Evolutionary conservation across 2,797 vertebrate species (phyloP), one percentile per base, ranked within the genome.

Genomic region (Salarias fasciatus): DNA sequence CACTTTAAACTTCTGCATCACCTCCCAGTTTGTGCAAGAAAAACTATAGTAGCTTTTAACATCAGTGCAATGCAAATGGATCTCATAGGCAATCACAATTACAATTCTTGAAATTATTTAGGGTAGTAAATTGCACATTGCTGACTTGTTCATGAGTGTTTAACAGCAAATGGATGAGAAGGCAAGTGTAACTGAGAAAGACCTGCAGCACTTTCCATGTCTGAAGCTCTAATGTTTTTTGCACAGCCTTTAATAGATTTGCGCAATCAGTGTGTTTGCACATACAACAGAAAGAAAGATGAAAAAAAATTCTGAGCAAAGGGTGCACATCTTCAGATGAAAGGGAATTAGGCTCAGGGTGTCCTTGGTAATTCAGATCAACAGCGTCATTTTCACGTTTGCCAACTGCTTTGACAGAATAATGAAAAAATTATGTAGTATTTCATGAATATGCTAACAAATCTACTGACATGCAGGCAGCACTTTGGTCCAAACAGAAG

Each of bases 1-100:
- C 71, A 71, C 85, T 79, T 84, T 54, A 73, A 83, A 88, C 30
- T 33, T 72, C 42, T 54, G 56, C 62, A 45, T 53, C 11, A 67
- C 61, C 46, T 75, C 72, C 79, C 40, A 53, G 52, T 79, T 77
- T 59, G 13, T 30, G 30, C 6, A 5, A 53, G 60, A 41, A 73
- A 55, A 53, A 48, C 37, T 75, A 28, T 41, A 24, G 35, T 3
- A 41, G 57, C n/a, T n/a, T n/a, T n/a, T n/a, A n/a, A n/a, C n/a
- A n/a, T n/a, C n/a, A n/a, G n/a, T n/a, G n/a, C n/a, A n/a, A n/a
- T n/a, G n/a, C n/a, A n/a, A n/a, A n/a, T n/a, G n/a, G n/a, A n/a
- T n/a, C n/a, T n/a, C n/a, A n/a, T 24, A 24, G 24, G 18, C 18
- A 24, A 3, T 24, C 18, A 24, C 18, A 24, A 2, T 33, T 46